Percentiles rank a stretch among this genome's conserved stretches.
Conservation (phyloP, 92 coral and sea anemone genomes). For the Actinernus sp. region DNA sequence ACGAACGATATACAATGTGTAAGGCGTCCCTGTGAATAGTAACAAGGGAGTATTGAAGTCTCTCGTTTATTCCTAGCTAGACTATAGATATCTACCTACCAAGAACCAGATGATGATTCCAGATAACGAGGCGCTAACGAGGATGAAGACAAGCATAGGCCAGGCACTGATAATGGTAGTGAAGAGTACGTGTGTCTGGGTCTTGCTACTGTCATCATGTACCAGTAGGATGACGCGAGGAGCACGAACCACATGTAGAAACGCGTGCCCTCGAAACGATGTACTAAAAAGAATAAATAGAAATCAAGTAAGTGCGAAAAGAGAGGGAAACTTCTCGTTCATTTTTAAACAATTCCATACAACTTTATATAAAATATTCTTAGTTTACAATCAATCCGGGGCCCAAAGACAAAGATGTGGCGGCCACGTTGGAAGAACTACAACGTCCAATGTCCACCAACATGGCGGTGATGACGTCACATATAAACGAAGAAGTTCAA, state of each 20-base stretch:
- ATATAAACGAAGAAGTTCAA: too few species aligned
- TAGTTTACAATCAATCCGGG: too few species aligned
- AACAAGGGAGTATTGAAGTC: too few species aligned
- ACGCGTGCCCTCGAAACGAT: conserved; percentile 58
- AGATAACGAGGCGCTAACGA: conserved; percentile 86
- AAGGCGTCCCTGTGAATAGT: too few species aligned
- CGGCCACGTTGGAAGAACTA: too few species aligned
- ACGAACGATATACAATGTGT: too few species aligned
- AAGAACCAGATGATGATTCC: conserved; percentile 93
- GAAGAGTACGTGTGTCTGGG: conserved; percentile 65
- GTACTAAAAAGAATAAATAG: not conserved
- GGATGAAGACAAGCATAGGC: conserved; percentile 91
- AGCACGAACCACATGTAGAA: conserved; percentile 77
- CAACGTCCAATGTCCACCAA: too few species aligned
- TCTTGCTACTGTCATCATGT: conserved; percentile 45
- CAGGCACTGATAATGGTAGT: conserved; percentile 85
- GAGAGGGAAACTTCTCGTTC: not conserved
- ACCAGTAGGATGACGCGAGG: conserved; percentile 92
- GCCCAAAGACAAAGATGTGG: too few species aligned
- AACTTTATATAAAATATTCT: too few species aligned
- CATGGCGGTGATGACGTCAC: too few species aligned
- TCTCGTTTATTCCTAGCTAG: too few species aligned
- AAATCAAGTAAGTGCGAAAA: not conserved
- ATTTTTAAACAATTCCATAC: too few species aligned
- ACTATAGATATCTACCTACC: conserved; percentile 81